Conservation (phyloP, 2,888 invertebrate species). For the Mantis religiosa region DNA sequence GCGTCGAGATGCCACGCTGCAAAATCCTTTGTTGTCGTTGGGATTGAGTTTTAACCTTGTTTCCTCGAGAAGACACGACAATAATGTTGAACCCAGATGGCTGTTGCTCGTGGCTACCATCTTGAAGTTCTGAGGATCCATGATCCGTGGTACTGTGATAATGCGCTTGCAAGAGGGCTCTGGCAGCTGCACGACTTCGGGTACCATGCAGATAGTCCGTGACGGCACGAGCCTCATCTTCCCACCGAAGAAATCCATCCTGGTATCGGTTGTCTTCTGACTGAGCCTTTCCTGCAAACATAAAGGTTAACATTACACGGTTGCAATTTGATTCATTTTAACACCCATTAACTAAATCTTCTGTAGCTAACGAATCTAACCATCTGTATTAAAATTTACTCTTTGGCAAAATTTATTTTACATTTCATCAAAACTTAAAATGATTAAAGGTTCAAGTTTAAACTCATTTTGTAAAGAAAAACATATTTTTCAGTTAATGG, state of each 20-base stretch:
- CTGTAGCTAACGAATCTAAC: not conserved
- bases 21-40: slow-evolving; percentile 38
- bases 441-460: too few relatives aligned
- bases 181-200: slow-evolving; percentile 50
- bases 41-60: slow-evolving; percentile 35
- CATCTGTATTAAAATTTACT: too few relatives aligned
- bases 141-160: slow-evolving; percentile 37
- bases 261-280: slow-evolving; percentile 45
- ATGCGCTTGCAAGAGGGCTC: slow-evolving; percentile 47
- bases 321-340: not conserved
- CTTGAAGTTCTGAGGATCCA: slow-evolving; percentile 5
- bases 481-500: too few relatives aligned
- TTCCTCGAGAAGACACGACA: slow-evolving; percentile 32
- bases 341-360: not conserved
- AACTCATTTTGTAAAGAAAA: too few relatives aligned
- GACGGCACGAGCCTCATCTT: slow-evolving; percentile 48
- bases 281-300: slow-evolving; percentile 40
- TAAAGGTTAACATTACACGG: not conserved
- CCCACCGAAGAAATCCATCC: slow-evolving; percentile 47
- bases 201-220: slow-evolving; percentile 55
- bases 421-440: too few relatives aligned
- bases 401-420: too few relatives aligned
- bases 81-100: slow-evolving; percentile 35
- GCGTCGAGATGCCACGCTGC: slow-evolving; percentile 50
- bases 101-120: slow-evolving; percentile 35